A percentile compares a stretch with the other conserved stretches of the same genome.
phyloP scores from a whole-genome alignment of 2,888 invertebrate genomes.

The Opisthograptis luteolata region DNA sequence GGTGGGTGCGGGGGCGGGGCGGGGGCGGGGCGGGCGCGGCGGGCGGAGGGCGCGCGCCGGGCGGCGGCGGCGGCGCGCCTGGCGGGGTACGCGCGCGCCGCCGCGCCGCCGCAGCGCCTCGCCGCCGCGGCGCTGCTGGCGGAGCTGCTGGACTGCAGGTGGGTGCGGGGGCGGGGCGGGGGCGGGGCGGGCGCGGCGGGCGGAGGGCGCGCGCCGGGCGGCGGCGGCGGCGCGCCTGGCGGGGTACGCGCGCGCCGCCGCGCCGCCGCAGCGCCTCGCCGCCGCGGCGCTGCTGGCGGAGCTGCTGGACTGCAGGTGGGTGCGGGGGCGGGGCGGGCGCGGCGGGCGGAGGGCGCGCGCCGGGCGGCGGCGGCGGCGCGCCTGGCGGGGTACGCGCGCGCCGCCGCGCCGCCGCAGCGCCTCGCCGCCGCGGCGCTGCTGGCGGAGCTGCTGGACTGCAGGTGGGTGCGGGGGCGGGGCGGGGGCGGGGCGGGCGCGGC shows the following conservation, averaged over 20 bases:
- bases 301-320: no score
- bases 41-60: no score
- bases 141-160: constrained; percentile 86
- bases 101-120: constrained; percentile 88
- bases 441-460: constrained; percentile 86
- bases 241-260: constrained; percentile 84
- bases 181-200: constrained; percentile 88
- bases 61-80: no score
- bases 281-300: no score
- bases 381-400: constrained; percentile 84
- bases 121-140: no score
- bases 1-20: constrained; percentile 86
- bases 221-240: constrained; percentile 86
- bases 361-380: constrained; percentile 89
- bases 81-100: constrained; percentile 85
- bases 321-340: constrained; percentile 86
- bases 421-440: no score
- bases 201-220: no score
- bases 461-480: constrained; percentile 86
- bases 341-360: constrained; percentile 85
- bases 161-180: constrained; percentile 87
- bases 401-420: constrained; percentile 89
- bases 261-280: constrained; percentile 88
- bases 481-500: constrained; percentile 89
- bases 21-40: constrained; percentile 89